Percentiles rank a stretch among this genome's conserved stretches.
phyloP scores from a whole-genome alignment of 2,797 vertebrate genomes.

The Vespertilio murinus region DNA sequence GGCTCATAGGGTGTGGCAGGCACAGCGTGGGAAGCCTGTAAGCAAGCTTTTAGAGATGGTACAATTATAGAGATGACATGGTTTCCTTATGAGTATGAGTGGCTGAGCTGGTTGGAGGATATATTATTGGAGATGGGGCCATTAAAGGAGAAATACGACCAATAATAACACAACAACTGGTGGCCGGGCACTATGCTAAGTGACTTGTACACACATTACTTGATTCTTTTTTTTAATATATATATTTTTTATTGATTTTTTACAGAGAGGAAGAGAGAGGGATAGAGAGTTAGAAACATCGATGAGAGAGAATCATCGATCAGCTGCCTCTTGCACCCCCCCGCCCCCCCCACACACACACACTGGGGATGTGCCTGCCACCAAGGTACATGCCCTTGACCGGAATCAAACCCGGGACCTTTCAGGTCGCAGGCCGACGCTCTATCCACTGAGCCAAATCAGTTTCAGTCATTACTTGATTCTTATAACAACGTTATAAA shows the following conservation, averaged over 20 bases:
- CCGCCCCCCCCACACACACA: too few relatives aligned
- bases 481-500: not conserved
- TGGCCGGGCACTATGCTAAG: not conserved
- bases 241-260: too few relatives aligned
- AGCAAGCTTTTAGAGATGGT: not conserved
- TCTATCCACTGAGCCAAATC: too few relatives aligned
- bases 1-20: not conserved
- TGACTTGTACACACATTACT: not conserved
- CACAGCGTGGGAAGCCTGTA: not conserved
- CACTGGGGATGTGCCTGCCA: too few relatives aligned
- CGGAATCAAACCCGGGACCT: too few relatives aligned
- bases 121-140: not conserved
- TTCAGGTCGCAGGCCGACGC: too few relatives aligned
- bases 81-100: not conserved
- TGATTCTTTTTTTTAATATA: too few relatives aligned
- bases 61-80: not conserved
- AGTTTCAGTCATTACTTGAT: not conserved
- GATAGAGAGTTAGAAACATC: too few relatives aligned
- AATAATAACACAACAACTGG: not conserved
- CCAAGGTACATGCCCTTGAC: too few relatives aligned
- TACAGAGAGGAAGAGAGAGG: too few relatives aligned
- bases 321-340: too few relatives aligned
- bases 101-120: not conserved
- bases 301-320: too few relatives aligned
- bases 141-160: not conserved